Conservation (phyloP, 1,140 invertebrate genomes). For the Meloidogyne exigua region DNA sequence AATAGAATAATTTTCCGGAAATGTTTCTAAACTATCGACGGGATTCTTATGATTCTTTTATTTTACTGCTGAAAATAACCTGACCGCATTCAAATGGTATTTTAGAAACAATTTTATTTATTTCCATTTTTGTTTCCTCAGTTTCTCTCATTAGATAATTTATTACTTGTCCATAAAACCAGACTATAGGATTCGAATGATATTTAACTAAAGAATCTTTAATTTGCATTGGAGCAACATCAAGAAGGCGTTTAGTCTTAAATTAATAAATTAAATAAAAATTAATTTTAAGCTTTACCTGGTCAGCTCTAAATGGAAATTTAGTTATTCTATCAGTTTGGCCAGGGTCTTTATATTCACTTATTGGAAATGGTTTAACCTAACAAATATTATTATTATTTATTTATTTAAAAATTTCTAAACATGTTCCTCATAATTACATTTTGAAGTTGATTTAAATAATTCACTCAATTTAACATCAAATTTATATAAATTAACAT, state of each 20-base stretch:
- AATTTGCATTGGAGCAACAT: slow-evolving; percentile 76
- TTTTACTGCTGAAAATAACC: too few species aligned
- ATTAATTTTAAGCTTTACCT: background rate
- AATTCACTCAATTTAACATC: background rate
- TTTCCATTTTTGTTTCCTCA: background rate
- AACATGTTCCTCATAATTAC: background rate
- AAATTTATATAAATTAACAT: background rate
- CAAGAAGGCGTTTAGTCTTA: background rate
- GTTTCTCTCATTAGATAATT: background rate
- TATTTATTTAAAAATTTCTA: background rate
- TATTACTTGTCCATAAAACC: background rate
- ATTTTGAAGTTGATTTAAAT: background rate
- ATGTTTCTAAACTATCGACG: too few species aligned
- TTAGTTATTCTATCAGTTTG: background rate
- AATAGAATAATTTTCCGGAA: too few species aligned
- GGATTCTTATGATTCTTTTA: too few species aligned
- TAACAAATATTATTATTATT: background rate
- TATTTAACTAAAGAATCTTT: slow-evolving; percentile 76
- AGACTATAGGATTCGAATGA: slow-evolving; percentile 83
- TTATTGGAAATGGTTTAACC: background rate
- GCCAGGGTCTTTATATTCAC: background rate
- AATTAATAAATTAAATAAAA: background rate
- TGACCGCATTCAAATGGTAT: background rate
- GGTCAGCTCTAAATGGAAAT: background rate
- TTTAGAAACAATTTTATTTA: background rate